Evolutionary conservation across 1,140 invertebrate species (phyloP), one percentile per base, ranked within the genome.

Genomic region (Danaus melanippus): DNA sequence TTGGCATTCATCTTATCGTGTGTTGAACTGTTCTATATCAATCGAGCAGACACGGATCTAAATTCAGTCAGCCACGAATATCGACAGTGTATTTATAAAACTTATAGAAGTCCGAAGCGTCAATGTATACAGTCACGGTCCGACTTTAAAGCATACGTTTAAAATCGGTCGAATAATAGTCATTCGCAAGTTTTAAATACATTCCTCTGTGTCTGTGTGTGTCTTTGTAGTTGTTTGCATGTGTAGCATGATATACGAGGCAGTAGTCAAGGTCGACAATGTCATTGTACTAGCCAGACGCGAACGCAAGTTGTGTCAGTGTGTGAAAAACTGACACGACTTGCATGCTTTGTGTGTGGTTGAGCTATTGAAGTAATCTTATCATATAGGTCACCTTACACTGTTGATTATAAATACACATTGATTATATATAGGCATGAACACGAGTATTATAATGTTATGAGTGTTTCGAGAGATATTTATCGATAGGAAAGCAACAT

Each of bases 341-440:
- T 58, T 63, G 65, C 64, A 66, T 67, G 63, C 67, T 66, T 56
- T 64, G 67, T 71, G 65, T 76, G 71, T 68, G 60, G 61, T 74
- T 56, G 60, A 73, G 74, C 60, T 76, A 72, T 79, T 78, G 72
- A 79, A 82, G 71, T 82, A 80, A 83, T 86, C 79, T 86, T 86
- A 86, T 86, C 83, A 86, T 84, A 76, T 84, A 82, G 82, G 84
- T 84, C 83, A 86, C 83, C 79, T 84, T 84, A 84, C 79, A 76
- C 75, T 80, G 79, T 82, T 78, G 75, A 85, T 85, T 71, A 75
- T 66, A 69, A 66, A 73, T 60, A 69, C 53, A 58, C 56, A 68
- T 58, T 60, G 56, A 63, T 64, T 72, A 53, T 58, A 56, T 56
- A 57, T 60, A 63, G 44, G 21, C 21, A 32, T 32, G 21, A 32